These are phyloP conservation scores for Centropus bengalensis DNA, from an alignment of 2,113 vertebrate genomes.

Conservation along the genomic window DNA sequence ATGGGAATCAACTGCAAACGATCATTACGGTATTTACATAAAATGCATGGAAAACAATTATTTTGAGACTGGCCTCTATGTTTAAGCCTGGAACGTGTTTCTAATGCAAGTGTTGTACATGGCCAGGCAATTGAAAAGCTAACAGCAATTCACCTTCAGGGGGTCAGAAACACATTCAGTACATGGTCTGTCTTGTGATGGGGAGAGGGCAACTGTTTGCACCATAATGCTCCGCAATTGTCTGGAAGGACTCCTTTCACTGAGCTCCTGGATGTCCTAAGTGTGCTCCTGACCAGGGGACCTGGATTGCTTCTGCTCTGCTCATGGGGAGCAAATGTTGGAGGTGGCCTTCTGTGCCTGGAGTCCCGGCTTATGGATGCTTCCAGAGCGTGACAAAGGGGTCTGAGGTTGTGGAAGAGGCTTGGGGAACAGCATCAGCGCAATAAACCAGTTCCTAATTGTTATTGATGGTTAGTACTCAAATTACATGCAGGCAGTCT, in stretches of 20 bases:
- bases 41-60: constrained; percentile 31
- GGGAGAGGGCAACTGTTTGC: constrained; percentile 1
- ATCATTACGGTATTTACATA: constrained; percentile 48
- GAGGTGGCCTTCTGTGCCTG: constrained; percentile 39
- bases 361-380: background rate
- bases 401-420: background rate
- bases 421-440: background rate
- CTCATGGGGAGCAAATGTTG: constrained; percentile 20
- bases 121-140: background rate
- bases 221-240: constrained; percentile 62
- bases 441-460: constrained; percentile 31
- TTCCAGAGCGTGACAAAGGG: background rate
- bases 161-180: constrained; percentile 31
- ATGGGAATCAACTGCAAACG: background rate
- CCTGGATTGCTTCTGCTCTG: constrained; percentile 58
- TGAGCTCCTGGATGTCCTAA: constrained; percentile 66
- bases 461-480: constrained; percentile 49
- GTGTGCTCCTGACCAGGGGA: constrained; percentile 54
- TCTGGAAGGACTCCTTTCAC: constrained; percentile 74
- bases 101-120: background rate
- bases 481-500: constrained; percentile 38
- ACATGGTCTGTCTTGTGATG: background rate
- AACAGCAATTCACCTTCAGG: constrained; percentile 21
- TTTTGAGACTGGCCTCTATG: background rate
- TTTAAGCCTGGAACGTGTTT: background rate